These are phyloP conservation scores for Brachypterus glaber DNA, from an alignment of 2,888 invertebrate genomes.

Conservation along the genomic window DNA sequence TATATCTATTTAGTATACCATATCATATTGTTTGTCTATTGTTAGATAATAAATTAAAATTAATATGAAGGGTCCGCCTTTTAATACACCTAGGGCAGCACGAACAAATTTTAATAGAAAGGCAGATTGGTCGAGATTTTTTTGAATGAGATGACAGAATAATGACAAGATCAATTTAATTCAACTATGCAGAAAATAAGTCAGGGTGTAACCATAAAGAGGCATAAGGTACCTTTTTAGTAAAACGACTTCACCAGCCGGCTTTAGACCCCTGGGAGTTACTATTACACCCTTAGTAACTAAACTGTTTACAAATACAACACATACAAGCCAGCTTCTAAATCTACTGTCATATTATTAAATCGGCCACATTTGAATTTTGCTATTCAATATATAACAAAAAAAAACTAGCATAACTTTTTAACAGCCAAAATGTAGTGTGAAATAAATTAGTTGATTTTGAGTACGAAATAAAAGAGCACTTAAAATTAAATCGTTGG, in stretches of 20 bases:
- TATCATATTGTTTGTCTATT: constrained; percentile 26
- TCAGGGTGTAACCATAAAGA: constrained; percentile 35
- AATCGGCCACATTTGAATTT: too few species aligned
- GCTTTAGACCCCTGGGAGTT: constrained; percentile 36
- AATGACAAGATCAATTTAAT: constrained; percentile 32
- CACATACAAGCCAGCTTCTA: too few species aligned
- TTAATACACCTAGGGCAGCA: constrained; percentile 17
- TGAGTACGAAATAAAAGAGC: too few species aligned
- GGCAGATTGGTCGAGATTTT: constrained; percentile 23
- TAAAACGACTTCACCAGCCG: constrained; percentile 33
- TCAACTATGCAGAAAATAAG: constrained; percentile 40
- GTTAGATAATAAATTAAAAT: constrained; percentile 27
- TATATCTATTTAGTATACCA: constrained; percentile 18
- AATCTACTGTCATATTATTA: too few species aligned
- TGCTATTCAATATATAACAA: too few species aligned
- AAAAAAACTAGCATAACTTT: too few species aligned
- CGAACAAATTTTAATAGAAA: constrained; percentile 21
- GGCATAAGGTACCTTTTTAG: constrained; percentile 30
- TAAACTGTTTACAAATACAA: too few species aligned
- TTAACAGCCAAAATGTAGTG: too few species aligned
- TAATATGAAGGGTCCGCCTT: constrained; percentile 22
- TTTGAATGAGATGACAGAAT: constrained; percentile 18
- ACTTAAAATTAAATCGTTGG: too few species aligned
- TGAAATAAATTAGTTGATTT: too few species aligned
- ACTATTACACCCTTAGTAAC: too few species aligned